These are phyloP conservation scores for Rhopalosiphum padi DNA, from an alignment of 1,140 invertebrate species.

Conservation along the genomic window DNA sequence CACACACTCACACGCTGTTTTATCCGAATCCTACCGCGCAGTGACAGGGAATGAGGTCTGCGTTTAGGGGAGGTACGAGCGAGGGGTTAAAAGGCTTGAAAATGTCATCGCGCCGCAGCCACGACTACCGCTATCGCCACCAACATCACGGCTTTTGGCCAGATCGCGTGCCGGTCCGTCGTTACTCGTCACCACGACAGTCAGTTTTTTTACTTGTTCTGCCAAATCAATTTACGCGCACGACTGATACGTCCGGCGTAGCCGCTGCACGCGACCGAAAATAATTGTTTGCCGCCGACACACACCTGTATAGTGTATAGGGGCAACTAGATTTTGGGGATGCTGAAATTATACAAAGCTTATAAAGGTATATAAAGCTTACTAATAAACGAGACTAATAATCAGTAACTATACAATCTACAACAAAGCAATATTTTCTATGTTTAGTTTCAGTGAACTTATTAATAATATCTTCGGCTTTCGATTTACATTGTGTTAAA, in stretches of 20 bases:
- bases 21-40: neutral
- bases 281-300: neutral
- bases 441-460: neutral
- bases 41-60: neutral
- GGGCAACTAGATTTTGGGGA: neutral
- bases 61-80: neutral
- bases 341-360: neutral
- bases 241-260: neutral
- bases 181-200: neutral
- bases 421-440: neutral
- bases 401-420: too few species aligned
- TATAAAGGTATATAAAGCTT: neutral
- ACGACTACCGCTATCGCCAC: neutral
- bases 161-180: slow-evolving; percentile 21
- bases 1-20: neutral
- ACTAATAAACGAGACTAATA: neutral
- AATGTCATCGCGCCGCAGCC: neutral
- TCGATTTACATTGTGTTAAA: neutral
- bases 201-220: neutral
- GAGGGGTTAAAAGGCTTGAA: neutral
- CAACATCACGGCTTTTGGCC: neutral
- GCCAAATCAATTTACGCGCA: neutral
- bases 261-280: neutral
- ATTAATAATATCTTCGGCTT: neutral
- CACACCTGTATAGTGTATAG: too few species aligned